phyloP scores from a whole-genome alignment of 2,113 vertebrate genomes.

The Ciconia maguari region DNA sequence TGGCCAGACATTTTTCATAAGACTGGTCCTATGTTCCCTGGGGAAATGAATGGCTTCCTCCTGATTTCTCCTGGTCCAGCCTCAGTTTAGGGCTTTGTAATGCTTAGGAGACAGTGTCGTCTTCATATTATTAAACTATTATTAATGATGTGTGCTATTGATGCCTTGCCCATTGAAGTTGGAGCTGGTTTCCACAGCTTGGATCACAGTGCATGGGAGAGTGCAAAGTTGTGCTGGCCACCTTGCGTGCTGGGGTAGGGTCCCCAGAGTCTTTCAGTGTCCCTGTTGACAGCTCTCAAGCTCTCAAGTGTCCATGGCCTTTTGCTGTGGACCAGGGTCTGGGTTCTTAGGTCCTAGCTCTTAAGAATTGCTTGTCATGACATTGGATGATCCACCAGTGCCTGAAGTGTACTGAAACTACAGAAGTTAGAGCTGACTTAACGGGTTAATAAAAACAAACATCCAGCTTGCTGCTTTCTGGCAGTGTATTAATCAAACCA shows the following conservation, averaged over 20 bases:
- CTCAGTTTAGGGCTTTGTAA: background rate
- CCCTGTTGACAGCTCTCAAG: background rate
- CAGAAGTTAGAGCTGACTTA: background rate
- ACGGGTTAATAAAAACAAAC: background rate
- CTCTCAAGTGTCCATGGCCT: background rate
- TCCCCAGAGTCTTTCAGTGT: background rate
- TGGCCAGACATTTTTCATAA: background rate
- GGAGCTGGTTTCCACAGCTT: background rate
- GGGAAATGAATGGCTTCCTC: background rate
- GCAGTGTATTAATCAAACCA: background rate
- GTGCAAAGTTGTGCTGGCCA: background rate
- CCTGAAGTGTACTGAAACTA: background rate
- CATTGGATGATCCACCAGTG: background rate
- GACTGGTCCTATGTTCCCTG: background rate
- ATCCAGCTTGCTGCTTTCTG: background rate
- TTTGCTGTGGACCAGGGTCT: background rate
- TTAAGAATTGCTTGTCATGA: background rate
- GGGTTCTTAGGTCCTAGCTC: background rate
- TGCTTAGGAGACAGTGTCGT: background rate
- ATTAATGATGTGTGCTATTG: background rate
- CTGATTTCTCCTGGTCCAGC: background rate
- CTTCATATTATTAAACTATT: background rate
- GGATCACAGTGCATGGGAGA: background rate
- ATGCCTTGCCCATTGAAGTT: background rate
- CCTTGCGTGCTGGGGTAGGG: rapidly evolving